Evolutionary conservation across 2,888 invertebrate genomes (phyloP).

Genomic region (Malachius bipustulatus): DNA sequence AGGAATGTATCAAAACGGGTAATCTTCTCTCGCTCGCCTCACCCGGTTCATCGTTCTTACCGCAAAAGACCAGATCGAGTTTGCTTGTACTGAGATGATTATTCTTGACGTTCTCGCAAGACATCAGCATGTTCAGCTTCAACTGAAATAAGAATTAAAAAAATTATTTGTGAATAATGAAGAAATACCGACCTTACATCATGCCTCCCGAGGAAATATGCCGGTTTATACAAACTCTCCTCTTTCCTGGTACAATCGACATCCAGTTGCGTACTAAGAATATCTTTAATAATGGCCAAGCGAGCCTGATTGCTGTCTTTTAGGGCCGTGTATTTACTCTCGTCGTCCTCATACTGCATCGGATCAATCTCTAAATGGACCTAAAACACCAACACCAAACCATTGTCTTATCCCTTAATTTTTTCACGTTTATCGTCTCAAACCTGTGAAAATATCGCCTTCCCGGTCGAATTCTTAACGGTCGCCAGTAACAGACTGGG

Average conservation of each 20-base stretch:
- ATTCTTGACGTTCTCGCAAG: conserved; percentile 32
- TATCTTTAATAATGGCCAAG: conserved; percentile 64
- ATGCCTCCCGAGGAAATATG: conserved; percentile 70
- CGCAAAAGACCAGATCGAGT: conserved; percentile 59
- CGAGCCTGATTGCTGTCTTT: conserved; percentile 57
- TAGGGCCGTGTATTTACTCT: conserved; percentile 44
- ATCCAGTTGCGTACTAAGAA: conserved; percentile 57
- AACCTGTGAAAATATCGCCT: conserved; percentile 72
- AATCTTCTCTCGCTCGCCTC: conserved; percentile 47
- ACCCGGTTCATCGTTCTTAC: conserved; percentile 47
- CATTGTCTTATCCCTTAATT: no score
- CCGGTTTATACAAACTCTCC: conserved; percentile 42
- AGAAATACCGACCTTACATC: conserved; percentile 46
- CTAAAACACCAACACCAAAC: conserved; percentile 37
- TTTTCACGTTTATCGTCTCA: no score
- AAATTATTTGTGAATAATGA: conserved; percentile 10
- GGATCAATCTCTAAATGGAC: conserved; percentile 76
- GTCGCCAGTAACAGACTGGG: conserved; percentile 67
- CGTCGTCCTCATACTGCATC: conserved; percentile 49
- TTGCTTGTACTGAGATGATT: conserved; percentile 45
- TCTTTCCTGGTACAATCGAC: conserved; percentile 44
- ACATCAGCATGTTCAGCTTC: conserved; percentile 57
- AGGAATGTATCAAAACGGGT: conserved; percentile 65
- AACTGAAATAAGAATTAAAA: conserved; percentile 39
- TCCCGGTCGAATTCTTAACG: conserved; percentile 50